Conservation (phyloP, 1,140 invertebrate genomes). For the Habropoda laboriosa region DNA sequence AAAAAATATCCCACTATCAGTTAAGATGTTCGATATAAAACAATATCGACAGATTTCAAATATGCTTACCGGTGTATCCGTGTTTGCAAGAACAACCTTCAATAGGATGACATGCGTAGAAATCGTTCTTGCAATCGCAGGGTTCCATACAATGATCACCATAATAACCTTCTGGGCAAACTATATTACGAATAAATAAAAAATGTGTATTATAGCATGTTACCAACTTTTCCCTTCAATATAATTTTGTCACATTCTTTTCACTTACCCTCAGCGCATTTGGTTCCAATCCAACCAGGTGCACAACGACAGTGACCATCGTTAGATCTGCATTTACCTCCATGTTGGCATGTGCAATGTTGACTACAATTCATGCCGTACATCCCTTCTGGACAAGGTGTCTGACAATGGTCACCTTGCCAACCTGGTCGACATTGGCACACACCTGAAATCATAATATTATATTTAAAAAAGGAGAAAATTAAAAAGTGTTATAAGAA, state of each 20-base stretch:
- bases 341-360: constrained; percentile 92
- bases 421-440: constrained; percentile 94
- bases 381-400: constrained; percentile 89
- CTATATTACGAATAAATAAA: constrained; percentile 81
- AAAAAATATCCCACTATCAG: constrained; percentile 4
- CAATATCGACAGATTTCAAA: neutral
- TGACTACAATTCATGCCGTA: constrained; percentile 94
- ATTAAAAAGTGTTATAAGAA: neutral
- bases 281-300: constrained; percentile 90
- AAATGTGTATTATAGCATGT: neutral
- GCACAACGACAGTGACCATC: constrained; percentile 92
- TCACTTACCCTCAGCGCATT: constrained; percentile 88
- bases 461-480: constrained; percentile 14
- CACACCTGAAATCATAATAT: constrained; percentile 81
- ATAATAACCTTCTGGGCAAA: constrained; percentile 94
- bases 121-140: constrained; percentile 88
- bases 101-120: constrained; percentile 90
- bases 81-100: constrained; percentile 91
- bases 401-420: constrained; percentile 90
- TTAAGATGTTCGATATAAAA: no score
- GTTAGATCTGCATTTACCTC: constrained; percentile 89
- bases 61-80: constrained; percentile 85
- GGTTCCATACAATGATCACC: constrained; percentile 93
- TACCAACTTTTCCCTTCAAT: neutral
- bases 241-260: neutral